Percentiles rank a stretch among this genome's conserved stretches.
These are phyloP conservation scores for Paradisaea rubra DNA, from an alignment of 2,113 vertebrate genomes.

Conservation along the genomic window DNA sequence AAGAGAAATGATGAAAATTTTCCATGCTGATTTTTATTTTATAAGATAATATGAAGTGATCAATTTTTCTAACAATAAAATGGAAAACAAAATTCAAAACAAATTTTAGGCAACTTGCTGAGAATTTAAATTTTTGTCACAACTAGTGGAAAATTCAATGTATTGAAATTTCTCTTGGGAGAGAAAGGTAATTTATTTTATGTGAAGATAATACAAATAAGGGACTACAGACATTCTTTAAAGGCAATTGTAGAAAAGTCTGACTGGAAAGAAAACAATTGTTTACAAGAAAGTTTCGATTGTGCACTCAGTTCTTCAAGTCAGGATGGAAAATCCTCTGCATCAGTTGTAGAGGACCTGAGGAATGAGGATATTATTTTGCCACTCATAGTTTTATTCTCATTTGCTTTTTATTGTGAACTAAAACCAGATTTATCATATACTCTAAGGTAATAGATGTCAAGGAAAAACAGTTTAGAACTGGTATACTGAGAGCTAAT, in stretches of 20 bases:
- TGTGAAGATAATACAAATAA: not conserved
- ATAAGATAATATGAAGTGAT: not conserved
- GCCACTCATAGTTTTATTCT: not conserved
- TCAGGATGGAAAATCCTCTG: not conserved
- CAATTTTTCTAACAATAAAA: not conserved
- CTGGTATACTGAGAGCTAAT: not conserved
- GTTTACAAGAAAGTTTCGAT: not conserved
- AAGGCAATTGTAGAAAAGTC: not conserved
- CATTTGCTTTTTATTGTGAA: not conserved
- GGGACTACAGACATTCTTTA: not conserved
- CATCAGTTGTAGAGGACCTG: not conserved
- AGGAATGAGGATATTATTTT: not conserved
- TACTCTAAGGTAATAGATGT: not conserved
- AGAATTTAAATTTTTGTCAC: not conserved
- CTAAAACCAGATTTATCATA: not conserved
- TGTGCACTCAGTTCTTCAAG: not conserved
- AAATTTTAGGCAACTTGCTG: not conserved
- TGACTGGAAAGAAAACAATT: not conserved
- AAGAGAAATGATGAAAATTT: not conserved
- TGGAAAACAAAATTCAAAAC: not conserved
- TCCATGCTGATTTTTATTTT: not conserved
- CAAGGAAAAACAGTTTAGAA: not conserved
- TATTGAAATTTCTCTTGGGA: not conserved
- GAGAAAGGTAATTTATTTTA: not conserved
- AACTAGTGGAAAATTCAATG: not conserved